Evolutionary conservation across 2,888 invertebrate genomes (phyloP), one percentile per base, ranked within the genome.

Genomic region (Rotaria magnacalcarata): DNA sequence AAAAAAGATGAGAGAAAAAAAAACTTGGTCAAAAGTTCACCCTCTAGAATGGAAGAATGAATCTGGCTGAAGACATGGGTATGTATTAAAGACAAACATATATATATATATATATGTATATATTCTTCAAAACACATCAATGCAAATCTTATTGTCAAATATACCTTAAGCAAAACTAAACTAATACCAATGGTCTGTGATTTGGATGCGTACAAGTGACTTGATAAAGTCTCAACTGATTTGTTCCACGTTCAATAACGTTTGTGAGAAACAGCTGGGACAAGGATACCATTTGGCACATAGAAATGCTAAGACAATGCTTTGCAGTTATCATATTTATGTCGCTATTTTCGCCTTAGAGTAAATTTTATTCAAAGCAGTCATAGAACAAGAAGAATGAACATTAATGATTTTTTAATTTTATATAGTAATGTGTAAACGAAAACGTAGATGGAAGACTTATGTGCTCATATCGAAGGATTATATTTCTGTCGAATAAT

Each of bases 11-110:
- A 67, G 67, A 67, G 67, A 67, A 27, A 67, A 19, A 67, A 67
- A 67, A 41, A 67, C 52, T 67, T 67, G 67, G 67, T 67, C 67
- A 67, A 67, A 27, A 67, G 67, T 67, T 67, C 67, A 67, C 27
- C 67, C 6, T 19, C 11, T 4, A 34, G 16, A 67, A 67, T 67
- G 67, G 67, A 67, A 67, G 67, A 67, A 67, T 7, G 67, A 41
- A 67, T 67, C 34, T 34, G 67, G 11, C 34, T 27, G 67, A 67
- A 67, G 16, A 6, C 2, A 67, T 67, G 14, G 11, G 11, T 67
- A 67, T 67, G 67, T 67, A 67, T 67, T 34, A 34, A 67, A 67
- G 67, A 16, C 34, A 19, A 7, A 41, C 16, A 7, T 67, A 67
- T 67, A 0, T 50, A 54, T 21, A 34, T 67, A 19, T 34, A 4